These are phyloP conservation scores for Pogonus chalceus DNA, from an alignment of 1,140 invertebrate genomes.

Conservation along the genomic window DNA sequence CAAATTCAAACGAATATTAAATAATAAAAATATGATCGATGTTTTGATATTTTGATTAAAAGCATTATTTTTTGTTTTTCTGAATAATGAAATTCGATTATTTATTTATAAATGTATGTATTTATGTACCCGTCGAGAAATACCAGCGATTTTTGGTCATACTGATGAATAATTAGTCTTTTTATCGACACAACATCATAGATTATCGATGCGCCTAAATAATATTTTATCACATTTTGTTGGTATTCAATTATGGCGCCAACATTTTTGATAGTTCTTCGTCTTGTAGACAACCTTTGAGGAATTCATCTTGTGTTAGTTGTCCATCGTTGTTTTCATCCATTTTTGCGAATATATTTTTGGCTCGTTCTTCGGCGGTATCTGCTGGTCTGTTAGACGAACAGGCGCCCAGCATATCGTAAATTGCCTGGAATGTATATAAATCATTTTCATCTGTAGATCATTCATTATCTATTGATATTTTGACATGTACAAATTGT, in stretches of 20 bases:
- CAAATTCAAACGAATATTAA: too few relatives aligned
- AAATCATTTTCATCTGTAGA: too few relatives aligned
- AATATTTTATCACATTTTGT: slow-evolving; percentile 1
- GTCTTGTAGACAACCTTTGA: slow-evolving; percentile 97
- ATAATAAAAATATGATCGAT: background rate
- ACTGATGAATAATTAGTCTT: background rate
- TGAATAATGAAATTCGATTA: background rate
- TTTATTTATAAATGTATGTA: background rate
- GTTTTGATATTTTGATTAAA: slow-evolving; percentile 3
- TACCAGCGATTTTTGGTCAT: slow-evolving; percentile 1
- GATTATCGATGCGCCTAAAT: too few relatives aligned
- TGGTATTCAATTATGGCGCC: slow-evolving; percentile 59
- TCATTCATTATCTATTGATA: too few relatives aligned
- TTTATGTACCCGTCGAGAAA: slow-evolving; percentile 1
- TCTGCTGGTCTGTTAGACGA: slow-evolving; percentile 85
- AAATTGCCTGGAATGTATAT: slow-evolving; percentile 92
- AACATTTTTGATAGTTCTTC: slow-evolving; percentile 94
- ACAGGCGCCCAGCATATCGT: slow-evolving; percentile 95
- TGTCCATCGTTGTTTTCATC: slow-evolving; percentile 98
- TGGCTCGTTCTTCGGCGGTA: slow-evolving; percentile 90
- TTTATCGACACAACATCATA: background rate
- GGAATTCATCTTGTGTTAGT: slow-evolving; percentile 95
- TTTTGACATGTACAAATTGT: too few relatives aligned
- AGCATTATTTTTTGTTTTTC: background rate
- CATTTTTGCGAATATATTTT: slow-evolving; percentile 99